Percentiles rank a stretch among this genome's conserved stretches.
phyloP scores from a whole-genome alignment of 2,113 vertebrate genomes.

The Phasianus colchicus region DNA sequence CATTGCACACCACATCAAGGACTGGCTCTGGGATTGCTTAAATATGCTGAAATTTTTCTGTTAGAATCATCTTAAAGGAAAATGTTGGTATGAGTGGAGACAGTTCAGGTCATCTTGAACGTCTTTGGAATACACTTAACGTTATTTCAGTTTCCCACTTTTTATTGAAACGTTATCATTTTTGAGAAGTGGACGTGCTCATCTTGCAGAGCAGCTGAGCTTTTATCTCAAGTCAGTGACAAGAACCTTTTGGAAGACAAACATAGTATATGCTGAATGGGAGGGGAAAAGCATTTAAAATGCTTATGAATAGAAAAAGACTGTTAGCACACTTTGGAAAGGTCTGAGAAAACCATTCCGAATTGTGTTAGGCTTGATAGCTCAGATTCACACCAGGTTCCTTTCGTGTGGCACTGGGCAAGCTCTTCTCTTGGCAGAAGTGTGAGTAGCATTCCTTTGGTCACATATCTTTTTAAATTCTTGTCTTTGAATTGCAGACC shows the following conservation, averaged over 20 bases:
- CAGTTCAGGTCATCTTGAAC: neutral
- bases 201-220: neutral
- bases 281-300: neutral
- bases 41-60: neutral
- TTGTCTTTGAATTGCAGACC: neutral
- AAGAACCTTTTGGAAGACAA: neutral
- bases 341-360: neutral
- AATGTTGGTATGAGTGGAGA: neutral
- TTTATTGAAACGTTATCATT: too few relatives aligned
- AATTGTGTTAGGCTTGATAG: neutral
- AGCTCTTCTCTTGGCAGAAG: neutral
- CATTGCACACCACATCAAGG: neutral
- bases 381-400: neutral
- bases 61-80: neutral
- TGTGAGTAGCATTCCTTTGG: neutral
- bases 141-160: neutral
- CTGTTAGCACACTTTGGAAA: too few relatives aligned
- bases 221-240: neutral
- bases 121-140: neutral
- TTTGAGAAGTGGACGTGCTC: neutral
- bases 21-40: neutral
- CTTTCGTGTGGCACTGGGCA: fast-evolving
- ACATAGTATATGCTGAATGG: neutral
- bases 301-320: neutral
- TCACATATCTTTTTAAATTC: neutral